Percentiles rank a stretch among this genome's conserved stretches.
phyloP scores from a whole-genome alignment of 2,888 invertebrate genomes.

The Chymomyza fuscimana region DNA sequence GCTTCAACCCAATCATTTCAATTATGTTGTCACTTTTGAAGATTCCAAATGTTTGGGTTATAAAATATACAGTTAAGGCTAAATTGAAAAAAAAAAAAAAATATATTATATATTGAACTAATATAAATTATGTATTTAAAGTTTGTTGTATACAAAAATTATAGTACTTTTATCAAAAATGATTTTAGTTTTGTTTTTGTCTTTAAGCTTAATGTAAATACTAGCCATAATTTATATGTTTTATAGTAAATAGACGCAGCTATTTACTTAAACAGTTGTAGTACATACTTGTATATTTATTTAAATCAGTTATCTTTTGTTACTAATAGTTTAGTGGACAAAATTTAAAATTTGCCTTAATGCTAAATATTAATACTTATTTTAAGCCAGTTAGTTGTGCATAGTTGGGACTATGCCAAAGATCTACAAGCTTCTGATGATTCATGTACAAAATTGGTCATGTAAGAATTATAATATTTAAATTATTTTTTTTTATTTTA shows the following conservation, averaged over 20 bases:
- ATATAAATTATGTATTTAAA: neutral
- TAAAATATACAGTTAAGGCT: neutral
- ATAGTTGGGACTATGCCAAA: neutral
- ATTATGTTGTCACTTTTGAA: neutral
- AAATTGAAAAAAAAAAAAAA: too few relatives aligned
- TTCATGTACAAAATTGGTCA: neutral
- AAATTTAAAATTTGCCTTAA: neutral
- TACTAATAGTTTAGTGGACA: too few relatives aligned
- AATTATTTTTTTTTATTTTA: neutral
- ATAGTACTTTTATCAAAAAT: neutral
- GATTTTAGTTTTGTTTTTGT: too few relatives aligned
- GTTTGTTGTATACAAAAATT: neutral
- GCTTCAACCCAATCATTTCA: neutral
- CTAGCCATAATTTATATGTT: neutral
- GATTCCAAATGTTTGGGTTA: neutral
- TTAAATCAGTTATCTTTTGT: too few relatives aligned
- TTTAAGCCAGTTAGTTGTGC: neutral
- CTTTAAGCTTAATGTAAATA: neutral
- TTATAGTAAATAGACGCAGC: neutral
- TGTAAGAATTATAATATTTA: neutral
- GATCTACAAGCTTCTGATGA: neutral
- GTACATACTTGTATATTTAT: neutral
- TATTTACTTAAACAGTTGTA: neutral
- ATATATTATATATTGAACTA: neutral
- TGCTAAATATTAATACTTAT: neutral